These are phyloP conservation scores for Xyrichtys novacula DNA, from an alignment of 2,797 vertebrate genomes.

Conservation along the genomic window DNA sequence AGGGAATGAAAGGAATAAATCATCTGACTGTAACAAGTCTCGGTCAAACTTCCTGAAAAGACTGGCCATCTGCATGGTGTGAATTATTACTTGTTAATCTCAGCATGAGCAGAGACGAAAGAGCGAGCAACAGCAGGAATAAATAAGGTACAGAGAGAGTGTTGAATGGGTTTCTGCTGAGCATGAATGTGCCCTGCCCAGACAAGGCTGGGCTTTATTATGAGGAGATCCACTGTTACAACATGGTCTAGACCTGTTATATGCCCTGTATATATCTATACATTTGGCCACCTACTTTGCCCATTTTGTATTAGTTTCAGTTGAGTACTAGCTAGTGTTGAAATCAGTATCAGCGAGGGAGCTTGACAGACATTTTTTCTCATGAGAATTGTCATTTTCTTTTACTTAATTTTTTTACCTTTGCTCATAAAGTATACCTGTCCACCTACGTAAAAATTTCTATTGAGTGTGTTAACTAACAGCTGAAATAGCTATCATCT, in stretches of 20 bases:
- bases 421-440: neutral
- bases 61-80: constrained; percentile 29
- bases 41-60: constrained; percentile 26
- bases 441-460: neutral
- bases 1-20: constrained; percentile 13
- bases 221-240: constrained; percentile 58
- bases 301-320: neutral
- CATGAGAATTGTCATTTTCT: neutral
- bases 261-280: constrained; percentile 55
- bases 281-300: neutral
- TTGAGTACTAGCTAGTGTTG: neutral
- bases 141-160: constrained; percentile 22
- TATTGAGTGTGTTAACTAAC: neutral
- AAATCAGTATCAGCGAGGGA: neutral
- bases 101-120: constrained; percentile 27
- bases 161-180: constrained; percentile 58
- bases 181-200: constrained; percentile 40
- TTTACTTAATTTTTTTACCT: neutral
- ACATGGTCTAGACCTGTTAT: constrained; percentile 66
- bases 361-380: neutral
- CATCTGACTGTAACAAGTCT: constrained; percentile 11
- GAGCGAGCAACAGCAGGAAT: constrained; percentile 33
- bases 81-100: constrained; percentile 17
- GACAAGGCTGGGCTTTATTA: constrained; percentile 71
- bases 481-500: neutral